Evolutionary conservation across 2,888 invertebrate genomes (phyloP).

Genomic region (Rhingia rostrata): DNA sequence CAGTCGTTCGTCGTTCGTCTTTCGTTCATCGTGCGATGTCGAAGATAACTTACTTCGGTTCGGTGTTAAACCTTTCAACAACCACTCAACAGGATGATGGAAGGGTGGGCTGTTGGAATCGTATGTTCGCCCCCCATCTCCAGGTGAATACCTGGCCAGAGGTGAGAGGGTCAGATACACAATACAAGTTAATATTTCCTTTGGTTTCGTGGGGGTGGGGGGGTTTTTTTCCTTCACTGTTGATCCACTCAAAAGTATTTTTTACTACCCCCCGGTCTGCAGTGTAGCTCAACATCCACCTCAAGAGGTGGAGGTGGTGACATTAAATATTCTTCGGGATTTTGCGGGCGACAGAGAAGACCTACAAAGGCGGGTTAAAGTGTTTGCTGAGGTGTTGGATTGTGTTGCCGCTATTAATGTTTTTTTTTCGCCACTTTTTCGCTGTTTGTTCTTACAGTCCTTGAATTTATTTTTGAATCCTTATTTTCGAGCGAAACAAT

Average conservation of each 20-base stretch:
- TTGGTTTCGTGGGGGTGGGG: constrained; percentile 60
- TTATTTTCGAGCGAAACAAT: constrained; percentile 61
- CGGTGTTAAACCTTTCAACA: constrained; percentile 68
- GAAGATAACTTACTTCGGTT: constrained; percentile 67
- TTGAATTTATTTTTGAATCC: constrained; percentile 16
- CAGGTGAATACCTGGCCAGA: constrained; percentile 3
- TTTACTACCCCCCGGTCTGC: constrained; percentile 39
- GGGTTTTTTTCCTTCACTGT: constrained; percentile 47
- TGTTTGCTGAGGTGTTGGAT: constrained; percentile 50
- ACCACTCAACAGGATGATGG: constrained; percentile 17
- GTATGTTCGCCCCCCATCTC: constrained; percentile 12
- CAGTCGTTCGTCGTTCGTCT: constrained; percentile 36
- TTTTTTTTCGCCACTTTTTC: neutral
- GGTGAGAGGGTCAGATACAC: constrained; percentile 55
- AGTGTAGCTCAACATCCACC: constrained; percentile 58
- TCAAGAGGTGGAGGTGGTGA: constrained; percentile 47
- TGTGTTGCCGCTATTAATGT: constrained; percentile 25
- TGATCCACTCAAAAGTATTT: constrained; percentile 59
- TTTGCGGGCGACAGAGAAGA: constrained; percentile 18
- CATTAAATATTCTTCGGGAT: constrained; percentile 32
- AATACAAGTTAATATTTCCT: constrained; percentile 73
- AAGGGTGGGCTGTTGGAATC: constrained; percentile 19
- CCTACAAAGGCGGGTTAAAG: constrained; percentile 37
- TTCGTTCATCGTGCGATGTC: constrained; percentile 36
- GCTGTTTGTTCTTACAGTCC: neutral